Evolutionary conservation across 30 jellyfish, hydroid and myxozoan species (phyloP), one percentile per base, ranked within the genome.

Genomic region (Cassiopea andromeda): DNA sequence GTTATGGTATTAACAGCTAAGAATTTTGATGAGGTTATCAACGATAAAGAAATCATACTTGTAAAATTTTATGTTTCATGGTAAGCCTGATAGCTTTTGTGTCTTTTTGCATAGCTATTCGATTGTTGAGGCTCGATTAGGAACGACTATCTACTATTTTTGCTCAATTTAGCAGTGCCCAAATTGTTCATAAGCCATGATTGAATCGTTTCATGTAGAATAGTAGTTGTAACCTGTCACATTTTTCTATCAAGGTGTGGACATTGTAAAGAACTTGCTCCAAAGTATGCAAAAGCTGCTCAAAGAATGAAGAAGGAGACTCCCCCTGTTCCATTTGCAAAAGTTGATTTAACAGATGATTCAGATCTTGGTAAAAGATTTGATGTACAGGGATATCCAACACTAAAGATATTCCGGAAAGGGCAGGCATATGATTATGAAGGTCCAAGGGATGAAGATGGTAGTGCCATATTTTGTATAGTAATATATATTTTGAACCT

Each of bases 361-460:
- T 38, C 94, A n/a, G 95, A 84, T 4, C 84, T 96, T 7, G 97
- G 97, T 1, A 44, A 94, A 44, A 69, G 98, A 60, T 92, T 92
- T 92, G 96, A 88, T 68, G 92, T 96, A 14, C 99, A 96, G 78
- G 99, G 99, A 2, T 96, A 90, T 82, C 99, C 99, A 48, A 96
- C 99, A 48, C 70, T 96, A 73, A 96, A 96, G 76, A 75, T 92
- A 14, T 92, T 96, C 92, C 78, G 97, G 57, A 93, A 92, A 58
- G 99, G 98, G 14, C 89, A 66, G 48, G 89, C 98, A 16, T 80
- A 18, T 60, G 98, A 92, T 80, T 96, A 96, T 89, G 99, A 96
- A 64, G 99, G 99, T 4, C 98, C 97, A 54, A 88, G 99, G 47
- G 97, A 96, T 46, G 98, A 88, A 73, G 87, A 84, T 44, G 99